A percentile compares a stretch with the other conserved stretches of the same genome.
These are phyloP conservation scores for Keiferia lycopersicella DNA, from an alignment of 2,888 invertebrate genomes.

Conservation along the genomic window DNA sequence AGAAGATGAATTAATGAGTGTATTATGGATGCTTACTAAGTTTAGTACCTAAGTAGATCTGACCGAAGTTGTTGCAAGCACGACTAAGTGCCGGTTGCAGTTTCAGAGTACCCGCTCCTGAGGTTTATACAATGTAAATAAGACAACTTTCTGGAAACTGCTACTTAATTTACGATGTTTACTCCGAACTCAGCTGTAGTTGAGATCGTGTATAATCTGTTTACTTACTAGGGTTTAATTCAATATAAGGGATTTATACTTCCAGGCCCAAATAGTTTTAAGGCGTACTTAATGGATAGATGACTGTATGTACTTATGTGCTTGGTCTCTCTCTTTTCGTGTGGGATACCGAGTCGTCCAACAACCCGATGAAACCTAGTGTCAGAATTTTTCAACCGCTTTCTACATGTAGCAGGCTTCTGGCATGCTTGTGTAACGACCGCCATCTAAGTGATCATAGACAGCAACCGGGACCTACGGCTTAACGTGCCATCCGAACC, in stretches of 20 bases:
- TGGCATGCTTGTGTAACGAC: too few relatives aligned
- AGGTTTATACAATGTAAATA: slow-evolving; percentile 7
- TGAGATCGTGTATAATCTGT: background rate
- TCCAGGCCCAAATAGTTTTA: background rate
- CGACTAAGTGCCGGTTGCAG: slow-evolving; percentile 31
- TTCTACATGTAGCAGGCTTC: too few relatives aligned
- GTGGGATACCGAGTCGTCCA: too few relatives aligned
- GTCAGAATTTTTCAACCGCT: too few relatives aligned
- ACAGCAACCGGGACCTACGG: too few relatives aligned
- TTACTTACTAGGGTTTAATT: background rate
- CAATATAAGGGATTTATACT: background rate
- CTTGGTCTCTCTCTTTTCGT: too few relatives aligned
- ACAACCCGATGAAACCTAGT: too few relatives aligned
- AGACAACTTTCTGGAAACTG: background rate
- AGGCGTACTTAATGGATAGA: too few relatives aligned
- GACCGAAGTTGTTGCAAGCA: slow-evolving; percentile 32
- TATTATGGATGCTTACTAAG: background rate
- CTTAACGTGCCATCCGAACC: too few relatives aligned
- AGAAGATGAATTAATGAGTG: background rate
- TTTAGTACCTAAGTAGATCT: background rate
- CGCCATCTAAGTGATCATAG: too few relatives aligned
- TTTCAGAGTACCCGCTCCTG: background rate
- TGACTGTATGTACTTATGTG: too few relatives aligned
- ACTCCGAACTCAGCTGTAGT: background rate
- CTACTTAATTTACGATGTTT: slow-evolving; percentile 1